These are phyloP conservation scores for Sinocyclocheilus anophthalmus DNA, from an alignment of 2,113 vertebrate species.

Conservation along the genomic window DNA sequence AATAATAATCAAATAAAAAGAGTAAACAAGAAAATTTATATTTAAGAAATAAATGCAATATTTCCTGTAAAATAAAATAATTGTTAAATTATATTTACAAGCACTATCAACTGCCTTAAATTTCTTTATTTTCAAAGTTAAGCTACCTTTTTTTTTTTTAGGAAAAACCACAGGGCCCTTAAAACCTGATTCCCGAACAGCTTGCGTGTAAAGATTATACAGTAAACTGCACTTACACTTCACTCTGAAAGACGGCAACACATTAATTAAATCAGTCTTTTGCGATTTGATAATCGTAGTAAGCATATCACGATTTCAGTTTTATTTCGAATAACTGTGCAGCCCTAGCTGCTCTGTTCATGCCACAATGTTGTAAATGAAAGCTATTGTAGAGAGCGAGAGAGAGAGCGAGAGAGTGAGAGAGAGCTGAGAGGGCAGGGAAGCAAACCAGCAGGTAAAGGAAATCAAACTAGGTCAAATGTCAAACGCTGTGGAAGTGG, in stretches of 20 bases:
- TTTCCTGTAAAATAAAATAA: no score
- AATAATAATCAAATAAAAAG: no score
- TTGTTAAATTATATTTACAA: no score
- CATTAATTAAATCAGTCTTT: neutral
- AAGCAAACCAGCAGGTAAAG: constrained; percentile 20
- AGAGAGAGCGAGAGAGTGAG: constrained; percentile 2
- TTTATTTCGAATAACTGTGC: neutral
- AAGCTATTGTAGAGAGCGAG: constrained; percentile 1
- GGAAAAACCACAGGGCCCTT: no score
- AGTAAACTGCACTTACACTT: neutral
- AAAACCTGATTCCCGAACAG: no score
- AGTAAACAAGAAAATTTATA: no score
- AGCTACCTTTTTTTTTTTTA: no score
- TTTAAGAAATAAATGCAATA: no score
- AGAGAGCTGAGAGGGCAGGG: neutral
- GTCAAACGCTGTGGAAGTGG: constrained; percentile 30
- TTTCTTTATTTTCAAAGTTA: no score
- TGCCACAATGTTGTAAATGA: neutral
- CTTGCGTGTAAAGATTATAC: neutral
- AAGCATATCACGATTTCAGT: neutral
- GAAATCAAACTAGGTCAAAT: constrained; percentile 31
- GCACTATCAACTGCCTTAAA: no score
- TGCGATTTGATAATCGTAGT: neutral
- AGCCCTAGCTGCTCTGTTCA: neutral
- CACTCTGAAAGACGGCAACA: neutral